Conservation (phyloP, 1,140 invertebrate genomes). For the Catajapyx aquilonaris region DNA sequence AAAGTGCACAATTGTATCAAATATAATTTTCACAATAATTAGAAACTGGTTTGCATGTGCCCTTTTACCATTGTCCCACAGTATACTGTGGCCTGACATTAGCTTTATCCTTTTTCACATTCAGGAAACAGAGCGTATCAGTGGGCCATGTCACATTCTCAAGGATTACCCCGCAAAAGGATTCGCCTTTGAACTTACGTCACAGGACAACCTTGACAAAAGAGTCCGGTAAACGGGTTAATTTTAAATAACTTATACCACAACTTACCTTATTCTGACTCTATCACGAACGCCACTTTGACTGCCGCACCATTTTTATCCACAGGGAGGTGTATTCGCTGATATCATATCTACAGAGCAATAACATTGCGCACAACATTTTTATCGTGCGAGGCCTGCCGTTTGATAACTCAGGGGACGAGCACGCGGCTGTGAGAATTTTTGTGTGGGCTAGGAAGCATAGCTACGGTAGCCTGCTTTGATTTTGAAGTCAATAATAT, state of each 20-base stretch:
- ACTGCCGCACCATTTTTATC: not conserved
- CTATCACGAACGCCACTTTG: not conserved
- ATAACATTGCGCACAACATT: slow-evolving; percentile 41
- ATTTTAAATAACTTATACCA: not conserved
- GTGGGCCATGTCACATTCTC: slow-evolving; percentile 25
- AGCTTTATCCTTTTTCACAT: slow-evolving; percentile 20
- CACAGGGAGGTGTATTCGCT: slow-evolving; percentile 22
- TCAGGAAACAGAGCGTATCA: slow-evolving; percentile 21
- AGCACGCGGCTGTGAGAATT: slow-evolving; percentile 26
- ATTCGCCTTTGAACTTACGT: slow-evolving; percentile 35
- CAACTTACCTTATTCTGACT: not conserved
- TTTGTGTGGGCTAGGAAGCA: slow-evolving; percentile 39
- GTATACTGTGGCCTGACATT: slow-evolving; percentile 11
- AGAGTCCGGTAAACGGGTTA: slow-evolving; percentile 15
- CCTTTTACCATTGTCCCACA: not conserved
- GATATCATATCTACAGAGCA: slow-evolving; percentile 27
- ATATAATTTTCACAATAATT: not conserved
- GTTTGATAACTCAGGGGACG: slow-evolving; percentile 8
- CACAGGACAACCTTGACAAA: slow-evolving; percentile 16
- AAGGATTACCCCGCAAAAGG: slow-evolving; percentile 32
- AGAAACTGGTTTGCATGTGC: not conserved
- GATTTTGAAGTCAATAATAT: too few relatives aligned
- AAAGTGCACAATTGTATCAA: slow-evolving; percentile 3
- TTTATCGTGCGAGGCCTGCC: slow-evolving; percentile 33
- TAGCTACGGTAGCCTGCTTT: slow-evolving; percentile 21